Evolutionary conservation across 2,113 vertebrate genomes (phyloP), one percentile per base, ranked within the genome.

Genomic region (Triplophysa rosa): DNA sequence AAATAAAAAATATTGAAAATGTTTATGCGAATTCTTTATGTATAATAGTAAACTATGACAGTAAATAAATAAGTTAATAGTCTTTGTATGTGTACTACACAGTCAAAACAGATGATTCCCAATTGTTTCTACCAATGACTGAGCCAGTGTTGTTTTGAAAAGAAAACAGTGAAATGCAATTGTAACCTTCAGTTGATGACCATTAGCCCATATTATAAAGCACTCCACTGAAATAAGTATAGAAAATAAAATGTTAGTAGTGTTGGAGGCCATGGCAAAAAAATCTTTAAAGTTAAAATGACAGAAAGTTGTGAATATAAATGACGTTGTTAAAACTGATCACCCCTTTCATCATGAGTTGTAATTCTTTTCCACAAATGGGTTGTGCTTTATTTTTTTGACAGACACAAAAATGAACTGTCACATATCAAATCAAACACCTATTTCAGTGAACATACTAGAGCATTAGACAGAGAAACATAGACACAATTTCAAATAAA

Each of bases 401-500:
- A 6, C 26, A 64, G 49, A 40, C 77, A 68, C 29, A 75, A 56
- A 62, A 64, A 45, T 10, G 29, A 58, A 23, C 49, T 8, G 21
- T 75, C 33, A 40, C 54, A 64, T 42, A 33, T 49, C 61, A 69
- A 69, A 64, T 76, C 16, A 42, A 54, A 76, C 74, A 70, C 19
- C 17, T 42, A 67, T 59, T 64, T 58, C 17, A 23, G 17, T 66
- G 49, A 81, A 14, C 56, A 69, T 40, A 42, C n/a, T 24, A 47
- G 17, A 58, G 23, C 40, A 33, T 37, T 10, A 66, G 24, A 63
- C 77, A 72, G 8, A 58, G 62, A 78, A 56, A 42, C 17, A 45
- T 24, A 69, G 67, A 37, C 58, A 69, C 14, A 52, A 47, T 37
- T 63, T 78, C 59, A 74, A 61, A 76, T 66, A 74, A 52, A 58